Conservation (phyloP, 2,888 invertebrate genomes). For the Pollenia angustigena region DNA sequence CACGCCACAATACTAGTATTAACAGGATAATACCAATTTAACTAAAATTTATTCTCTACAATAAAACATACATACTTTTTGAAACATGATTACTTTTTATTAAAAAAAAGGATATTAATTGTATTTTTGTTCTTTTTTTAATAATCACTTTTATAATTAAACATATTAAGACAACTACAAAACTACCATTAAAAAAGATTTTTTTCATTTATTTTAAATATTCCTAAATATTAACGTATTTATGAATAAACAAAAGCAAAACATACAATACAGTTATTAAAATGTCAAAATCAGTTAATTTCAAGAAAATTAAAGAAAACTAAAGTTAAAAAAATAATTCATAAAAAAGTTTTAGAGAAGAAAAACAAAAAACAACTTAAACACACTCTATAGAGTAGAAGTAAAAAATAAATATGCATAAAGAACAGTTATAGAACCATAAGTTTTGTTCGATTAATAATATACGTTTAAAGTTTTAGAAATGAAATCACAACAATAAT, state of each 20-base stretch:
- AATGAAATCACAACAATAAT: constrained; percentile 72
- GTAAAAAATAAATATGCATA: constrained; percentile 13
- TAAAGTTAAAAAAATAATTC: background rate
- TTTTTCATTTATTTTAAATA: constrained; percentile 44
- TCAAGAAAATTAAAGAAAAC: background rate
- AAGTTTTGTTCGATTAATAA: constrained; percentile 50
- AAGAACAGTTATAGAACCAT: constrained; percentile 66
- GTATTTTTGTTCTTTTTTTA: constrained; percentile 37
- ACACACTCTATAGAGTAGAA: constrained; percentile 33
- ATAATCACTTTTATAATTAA: constrained; percentile 62
- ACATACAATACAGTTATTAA: constrained; percentile 17
- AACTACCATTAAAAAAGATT: constrained; percentile 67
- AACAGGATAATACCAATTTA: no score
- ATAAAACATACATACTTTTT: background rate
- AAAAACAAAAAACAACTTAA: constrained; percentile 9
- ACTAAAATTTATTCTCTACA: no score
- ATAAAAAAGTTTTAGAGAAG: background rate
- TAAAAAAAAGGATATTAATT: constrained; percentile 49
- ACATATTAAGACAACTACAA: constrained; percentile 67
- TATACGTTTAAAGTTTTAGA: constrained; percentile 61
- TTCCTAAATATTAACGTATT: constrained; percentile 64
- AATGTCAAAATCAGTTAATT: constrained; percentile 10
- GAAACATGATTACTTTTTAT: constrained; percentile 53
- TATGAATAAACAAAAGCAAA: constrained; percentile 53
- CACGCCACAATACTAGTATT: background rate